Evolutionary conservation across 2,888 invertebrate genomes (phyloP).

Genomic region (Phragmatobia fuliginosa): DNA sequence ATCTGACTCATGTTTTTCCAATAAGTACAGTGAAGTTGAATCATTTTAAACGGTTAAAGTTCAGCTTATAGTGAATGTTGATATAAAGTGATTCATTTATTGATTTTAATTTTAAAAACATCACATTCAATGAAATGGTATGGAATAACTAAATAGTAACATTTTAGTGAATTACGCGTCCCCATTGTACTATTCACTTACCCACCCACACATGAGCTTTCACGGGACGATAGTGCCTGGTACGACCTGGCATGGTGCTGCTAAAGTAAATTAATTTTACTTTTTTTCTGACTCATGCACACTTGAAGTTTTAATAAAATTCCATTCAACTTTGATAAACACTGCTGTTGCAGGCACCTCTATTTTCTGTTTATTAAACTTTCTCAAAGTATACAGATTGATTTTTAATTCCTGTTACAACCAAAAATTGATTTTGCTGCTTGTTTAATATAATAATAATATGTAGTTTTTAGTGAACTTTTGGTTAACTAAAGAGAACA

Average conservation of each 20-base stretch:
- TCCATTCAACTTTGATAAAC: conserved; percentile 23
- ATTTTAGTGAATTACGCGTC: conserved; percentile 7
- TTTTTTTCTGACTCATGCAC: conserved; percentile 21
- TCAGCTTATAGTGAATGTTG: background rate
- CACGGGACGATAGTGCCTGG: conserved; percentile 23
- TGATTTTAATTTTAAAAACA: background rate
- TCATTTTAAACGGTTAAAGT: background rate
- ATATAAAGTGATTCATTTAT: background rate
- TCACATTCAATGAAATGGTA: background rate
- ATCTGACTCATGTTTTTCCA: background rate
- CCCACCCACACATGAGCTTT: conserved; percentile 1
- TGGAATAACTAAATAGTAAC: conserved; percentile 2
- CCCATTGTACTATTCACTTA: conserved; percentile 17
- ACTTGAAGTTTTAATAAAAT: conserved; percentile 6
- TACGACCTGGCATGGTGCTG: conserved; percentile 15
- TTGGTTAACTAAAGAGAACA: too few species aligned
- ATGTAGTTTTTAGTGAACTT: too few species aligned
- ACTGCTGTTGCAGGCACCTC: background rate
- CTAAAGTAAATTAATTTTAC: conserved; percentile 21
- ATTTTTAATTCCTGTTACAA: background rate
- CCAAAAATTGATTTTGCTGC: background rate
- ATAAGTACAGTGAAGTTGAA: background rate
- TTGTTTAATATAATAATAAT: too few species aligned
- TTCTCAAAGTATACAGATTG: background rate
- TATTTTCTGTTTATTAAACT: background rate